phyloP scores from a whole-genome alignment of 2,888 invertebrate species.

The Cepaea hortensis region DNA sequence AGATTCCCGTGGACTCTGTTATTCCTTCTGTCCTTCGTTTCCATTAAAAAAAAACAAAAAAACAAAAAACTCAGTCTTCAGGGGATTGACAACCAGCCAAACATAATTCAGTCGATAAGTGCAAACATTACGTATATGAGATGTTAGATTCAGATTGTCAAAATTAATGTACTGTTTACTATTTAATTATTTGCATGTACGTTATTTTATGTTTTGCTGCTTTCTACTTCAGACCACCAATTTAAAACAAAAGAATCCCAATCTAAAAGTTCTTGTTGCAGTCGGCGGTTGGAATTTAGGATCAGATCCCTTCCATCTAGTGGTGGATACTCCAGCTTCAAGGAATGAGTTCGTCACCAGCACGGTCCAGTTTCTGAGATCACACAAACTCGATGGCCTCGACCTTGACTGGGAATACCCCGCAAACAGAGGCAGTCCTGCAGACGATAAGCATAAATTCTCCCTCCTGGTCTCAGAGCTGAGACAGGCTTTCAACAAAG shows the following conservation, averaged over 20 bases:
- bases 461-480: slow-evolving; percentile 64
- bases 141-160: too few relatives aligned
- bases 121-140: too few relatives aligned
- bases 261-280: slow-evolving; percentile 88
- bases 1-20: too few relatives aligned
- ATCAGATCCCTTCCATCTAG: slow-evolving; percentile 78
- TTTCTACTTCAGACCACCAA: slow-evolving; percentile 66
- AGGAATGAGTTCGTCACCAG: slow-evolving; percentile 40
- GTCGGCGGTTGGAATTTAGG: slow-evolving; percentile 98
- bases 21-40: too few relatives aligned
- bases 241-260: slow-evolving; percentile 81
- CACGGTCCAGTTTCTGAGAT: slow-evolving; percentile 61
- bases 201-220: too few relatives aligned
- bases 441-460: slow-evolving; percentile 49
- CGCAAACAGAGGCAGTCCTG: slow-evolving; percentile 69
- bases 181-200: too few relatives aligned
- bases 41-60: too few relatives aligned
- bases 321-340: slow-evolving; percentile 61
- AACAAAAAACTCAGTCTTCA: too few relatives aligned
- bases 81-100: too few relatives aligned
- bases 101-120: too few relatives aligned
- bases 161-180: too few relatives aligned
- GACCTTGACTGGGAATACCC: slow-evolving; percentile 97
- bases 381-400: slow-evolving; percentile 86
- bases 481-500: slow-evolving; percentile 63